Conservation (phyloP, 53 echinoderm and acorn worm species). For the Paelopatides confundens region DNA sequence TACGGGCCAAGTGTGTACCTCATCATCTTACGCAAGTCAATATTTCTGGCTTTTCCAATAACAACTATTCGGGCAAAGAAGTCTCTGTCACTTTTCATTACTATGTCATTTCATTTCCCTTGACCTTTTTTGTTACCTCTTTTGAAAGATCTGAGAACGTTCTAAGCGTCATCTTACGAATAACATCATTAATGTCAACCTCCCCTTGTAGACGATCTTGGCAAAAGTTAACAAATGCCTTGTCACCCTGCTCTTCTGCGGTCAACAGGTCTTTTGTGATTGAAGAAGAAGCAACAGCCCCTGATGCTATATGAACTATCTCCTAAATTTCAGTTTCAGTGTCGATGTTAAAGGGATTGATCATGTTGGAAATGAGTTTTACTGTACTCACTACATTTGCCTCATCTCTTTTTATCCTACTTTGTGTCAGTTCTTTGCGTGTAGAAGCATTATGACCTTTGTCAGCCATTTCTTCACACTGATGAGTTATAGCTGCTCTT, state of each 20-base stretch:
- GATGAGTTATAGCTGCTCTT: conserved; percentile 59
- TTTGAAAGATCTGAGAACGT: conserved; percentile 44
- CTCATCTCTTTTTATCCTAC: conserved; percentile 44
- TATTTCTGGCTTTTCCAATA: conserved; percentile 47
- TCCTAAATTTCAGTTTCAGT: neutral
- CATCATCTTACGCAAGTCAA: too few relatives aligned
- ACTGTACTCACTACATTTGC: neutral
- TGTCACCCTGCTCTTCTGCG: conserved; percentile 56
- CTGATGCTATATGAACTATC: conserved; percentile 62
- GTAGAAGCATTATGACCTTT: conserved; percentile 4
- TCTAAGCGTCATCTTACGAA: conserved; percentile 14
- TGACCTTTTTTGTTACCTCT: neutral
- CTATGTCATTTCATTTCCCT: conserved; percentile 32
- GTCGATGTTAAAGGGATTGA: conserved; percentile 58
- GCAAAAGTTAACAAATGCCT: conserved; percentile 7
- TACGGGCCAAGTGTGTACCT: too few relatives aligned
- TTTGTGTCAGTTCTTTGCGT: too few relatives aligned
- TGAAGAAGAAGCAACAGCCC: conserved; percentile 56
- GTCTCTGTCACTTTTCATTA: conserved; percentile 49
- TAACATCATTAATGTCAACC: neutral
- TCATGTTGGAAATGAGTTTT: conserved; percentile 45
- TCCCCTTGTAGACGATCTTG: conserved; percentile 36
- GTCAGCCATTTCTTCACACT: conserved; percentile 75
- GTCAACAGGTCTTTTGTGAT: conserved; percentile 42
- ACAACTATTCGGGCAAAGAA: conserved; percentile 58